phyloP scores from a whole-genome alignment of 2,113 vertebrate genomes.

The zebrafish (Danio rerio) region DNA sequence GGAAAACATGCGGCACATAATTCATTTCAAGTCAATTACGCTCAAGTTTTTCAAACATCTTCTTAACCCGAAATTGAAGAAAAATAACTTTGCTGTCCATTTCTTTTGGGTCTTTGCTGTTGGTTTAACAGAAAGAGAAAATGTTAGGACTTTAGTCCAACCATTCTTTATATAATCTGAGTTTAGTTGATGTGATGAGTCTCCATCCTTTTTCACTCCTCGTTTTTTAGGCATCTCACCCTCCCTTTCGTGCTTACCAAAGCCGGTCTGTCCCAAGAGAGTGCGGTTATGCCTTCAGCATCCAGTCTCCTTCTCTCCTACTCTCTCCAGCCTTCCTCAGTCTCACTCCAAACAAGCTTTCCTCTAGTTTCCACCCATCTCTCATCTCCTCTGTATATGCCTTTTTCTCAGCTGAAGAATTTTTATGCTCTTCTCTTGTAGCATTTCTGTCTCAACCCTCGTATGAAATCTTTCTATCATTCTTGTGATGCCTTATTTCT shows the following conservation, averaged over 20 bases:
- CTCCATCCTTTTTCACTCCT: neutral
- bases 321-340: constrained; percentile 5
- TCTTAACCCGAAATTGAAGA: no score
- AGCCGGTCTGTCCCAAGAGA: constrained; percentile 21
- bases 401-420: neutral
- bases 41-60: no score
- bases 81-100: no score
- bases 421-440: neutral
- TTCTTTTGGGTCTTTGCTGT: no score
- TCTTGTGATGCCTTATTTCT: neutral
- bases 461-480: constrained; percentile 4
- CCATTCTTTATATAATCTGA: neutral
- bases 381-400: constrained; percentile 11
- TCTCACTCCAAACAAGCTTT: constrained; percentile 3
- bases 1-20: no score
- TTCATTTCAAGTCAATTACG: no score
- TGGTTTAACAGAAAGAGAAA: no score
- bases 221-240: neutral
- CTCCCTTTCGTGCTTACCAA: neutral
- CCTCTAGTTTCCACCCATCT: neutral
- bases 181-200: neutral
- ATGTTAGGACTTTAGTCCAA: no score
- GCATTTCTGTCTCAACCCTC: constrained; percentile 34
- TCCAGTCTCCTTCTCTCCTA: neutral
- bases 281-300: constrained; percentile 8